Evolutionary conservation across 2,113 vertebrate genomes (phyloP).

Genomic region (Xerus inauris): DNA sequence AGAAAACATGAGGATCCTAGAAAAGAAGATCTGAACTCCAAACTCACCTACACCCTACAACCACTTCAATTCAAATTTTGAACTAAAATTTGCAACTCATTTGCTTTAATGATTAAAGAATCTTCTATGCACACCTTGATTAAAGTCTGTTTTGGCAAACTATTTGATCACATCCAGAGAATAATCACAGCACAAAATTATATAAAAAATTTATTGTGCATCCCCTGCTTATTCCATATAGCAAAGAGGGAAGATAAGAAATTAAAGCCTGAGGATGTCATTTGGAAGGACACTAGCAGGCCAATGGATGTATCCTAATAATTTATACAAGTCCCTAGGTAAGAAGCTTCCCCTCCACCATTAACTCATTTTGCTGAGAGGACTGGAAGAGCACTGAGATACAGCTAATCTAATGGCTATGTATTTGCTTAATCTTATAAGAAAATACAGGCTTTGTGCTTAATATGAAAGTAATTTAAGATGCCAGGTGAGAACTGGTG

Average conservation of each 20-base stretch:
- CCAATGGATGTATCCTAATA: conserved; percentile 32
- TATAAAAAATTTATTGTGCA: background rate
- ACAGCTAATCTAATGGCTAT: background rate
- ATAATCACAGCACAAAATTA: conserved; percentile 42
- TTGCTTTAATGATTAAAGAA: conserved; percentile 43
- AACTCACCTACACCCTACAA: background rate
- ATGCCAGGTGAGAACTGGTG: conserved; percentile 42
- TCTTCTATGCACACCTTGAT: conserved; percentile 38
- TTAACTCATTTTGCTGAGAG: background rate
- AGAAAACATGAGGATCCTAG: background rate
- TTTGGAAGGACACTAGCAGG: conserved; percentile 48
- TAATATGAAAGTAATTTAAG: conserved; percentile 65
- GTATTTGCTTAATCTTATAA: conserved; percentile 48
- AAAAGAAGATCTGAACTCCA: conserved; percentile 2
- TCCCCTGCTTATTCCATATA: background rate
- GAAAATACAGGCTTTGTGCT: conserved; percentile 48
- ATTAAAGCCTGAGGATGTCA: background rate
- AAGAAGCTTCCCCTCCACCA: background rate
- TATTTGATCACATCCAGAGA: conserved; percentile 42
- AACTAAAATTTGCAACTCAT: conserved; percentile 39
- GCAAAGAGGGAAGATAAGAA: conserved; percentile 24
- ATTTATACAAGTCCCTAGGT: background rate
- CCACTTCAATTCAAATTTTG: background rate
- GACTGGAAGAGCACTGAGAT: background rate
- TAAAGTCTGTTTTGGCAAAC: conserved; percentile 37